phyloP scores from a whole-genome alignment of 2,113 vertebrate genomes.

The Grantiella picta region DNA sequence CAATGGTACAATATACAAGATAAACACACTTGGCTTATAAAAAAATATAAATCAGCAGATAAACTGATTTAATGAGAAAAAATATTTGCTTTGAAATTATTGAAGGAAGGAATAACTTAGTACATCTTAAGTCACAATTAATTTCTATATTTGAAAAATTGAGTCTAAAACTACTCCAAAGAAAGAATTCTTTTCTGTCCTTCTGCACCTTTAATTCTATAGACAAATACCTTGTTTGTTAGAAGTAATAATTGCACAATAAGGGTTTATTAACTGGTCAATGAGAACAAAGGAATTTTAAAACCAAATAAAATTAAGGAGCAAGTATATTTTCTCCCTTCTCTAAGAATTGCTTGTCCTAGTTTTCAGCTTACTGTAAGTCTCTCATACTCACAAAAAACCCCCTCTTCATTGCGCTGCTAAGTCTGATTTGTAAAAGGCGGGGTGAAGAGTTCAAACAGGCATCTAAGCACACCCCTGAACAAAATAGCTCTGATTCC shows the following conservation, averaged over 20 bases:
- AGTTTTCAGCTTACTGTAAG: conserved; percentile 29
- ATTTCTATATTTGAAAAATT: neutral
- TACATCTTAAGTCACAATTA: neutral
- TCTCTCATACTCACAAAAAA: neutral
- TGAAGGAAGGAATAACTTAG: neutral
- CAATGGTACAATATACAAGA: neutral
- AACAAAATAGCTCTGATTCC: conserved; percentile 63
- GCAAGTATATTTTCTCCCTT: neutral
- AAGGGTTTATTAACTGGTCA: neutral
- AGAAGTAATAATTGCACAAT: neutral
- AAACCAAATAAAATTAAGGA: neutral
- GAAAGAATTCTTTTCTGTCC: neutral
- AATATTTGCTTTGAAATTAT: neutral
- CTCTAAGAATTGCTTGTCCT: neutral
- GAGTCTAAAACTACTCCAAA: neutral
- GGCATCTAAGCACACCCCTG: conserved; percentile 49
- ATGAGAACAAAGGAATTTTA: neutral
- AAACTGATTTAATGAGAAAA: neutral
- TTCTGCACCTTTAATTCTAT: neutral
- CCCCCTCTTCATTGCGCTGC: neutral
- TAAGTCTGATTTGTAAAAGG: conserved; percentile 59
- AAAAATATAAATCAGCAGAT: neutral
- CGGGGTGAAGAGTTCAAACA: conserved; percentile 70
- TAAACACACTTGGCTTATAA: neutral
- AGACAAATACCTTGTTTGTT: neutral